Evolutionary conservation across 1,140 invertebrate species (phyloP).

Genomic region (Octopus sinensis): DNA sequence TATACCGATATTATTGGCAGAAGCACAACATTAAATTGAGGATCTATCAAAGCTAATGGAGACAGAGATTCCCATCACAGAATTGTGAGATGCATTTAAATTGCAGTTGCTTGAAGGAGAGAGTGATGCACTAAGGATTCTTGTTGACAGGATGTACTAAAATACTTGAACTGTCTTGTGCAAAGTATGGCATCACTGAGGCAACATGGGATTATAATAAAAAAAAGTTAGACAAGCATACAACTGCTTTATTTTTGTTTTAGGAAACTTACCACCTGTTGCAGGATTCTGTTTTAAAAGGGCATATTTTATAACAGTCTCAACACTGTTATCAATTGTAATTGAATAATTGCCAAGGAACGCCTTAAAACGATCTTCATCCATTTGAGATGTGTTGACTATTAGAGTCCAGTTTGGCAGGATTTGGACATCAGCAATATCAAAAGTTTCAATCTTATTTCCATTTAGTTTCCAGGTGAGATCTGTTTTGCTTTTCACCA

Average conservation of each 20-base stretch:
- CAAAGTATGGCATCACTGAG: background rate
- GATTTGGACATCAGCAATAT: constrained; percentile 15
- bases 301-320: background rate
- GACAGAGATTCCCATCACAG: too few species aligned
- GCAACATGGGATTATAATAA: background rate
- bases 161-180: background rate
- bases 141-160: background rate
- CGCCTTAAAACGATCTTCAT: constrained; percentile 16
- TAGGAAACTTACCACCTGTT: background rate
- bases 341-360: constrained; percentile 21
- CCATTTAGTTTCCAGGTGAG: constrained; percentile 25
- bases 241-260: background rate
- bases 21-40: too few species aligned
- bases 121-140: background rate
- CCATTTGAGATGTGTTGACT: constrained; percentile 23
- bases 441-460: constrained; percentile 13
- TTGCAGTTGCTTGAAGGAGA: too few species aligned
- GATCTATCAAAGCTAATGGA: too few species aligned
- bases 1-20: too few species aligned
- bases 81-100: too few species aligned
- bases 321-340: background rate
- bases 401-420: constrained; percentile 10
- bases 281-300: background rate
- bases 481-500: background rate
- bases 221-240: background rate